Percentiles rank a stretch among this genome's conserved stretches.
Conservation (phyloP, 1,140 invertebrate species). For the Rhagoletis zephyria region DNA sequence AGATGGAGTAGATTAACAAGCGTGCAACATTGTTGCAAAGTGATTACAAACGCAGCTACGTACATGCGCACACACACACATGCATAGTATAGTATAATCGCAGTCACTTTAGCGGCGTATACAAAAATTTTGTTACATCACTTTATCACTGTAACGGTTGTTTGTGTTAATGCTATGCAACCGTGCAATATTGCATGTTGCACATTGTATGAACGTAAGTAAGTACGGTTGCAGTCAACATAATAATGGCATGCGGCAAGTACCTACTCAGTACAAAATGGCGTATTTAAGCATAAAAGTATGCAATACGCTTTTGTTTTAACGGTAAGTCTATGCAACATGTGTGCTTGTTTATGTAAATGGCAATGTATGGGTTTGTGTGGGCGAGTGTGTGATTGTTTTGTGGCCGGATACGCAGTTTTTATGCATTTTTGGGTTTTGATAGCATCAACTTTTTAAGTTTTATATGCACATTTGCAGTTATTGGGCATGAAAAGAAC, state of each 20-base stretch:
- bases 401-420: constrained; percentile 49
- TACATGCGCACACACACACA: not conserved
- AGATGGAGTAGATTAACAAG: constrained; percentile 45
- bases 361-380: no score
- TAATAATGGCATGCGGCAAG: constrained; percentile 49
- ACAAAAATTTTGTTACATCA: constrained; percentile 39
- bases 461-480: constrained; percentile 48
- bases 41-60: constrained; percentile 25
- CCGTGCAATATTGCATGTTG: constrained; percentile 43
- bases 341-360: not conserved
- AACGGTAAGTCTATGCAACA: constrained; percentile 2
- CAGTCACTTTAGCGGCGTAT: not conserved
- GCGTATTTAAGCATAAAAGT: constrained; percentile 51
- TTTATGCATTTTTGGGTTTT: constrained; percentile 49
- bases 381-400: constrained; percentile 38
- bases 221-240: not conserved
- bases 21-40: constrained; percentile 52
- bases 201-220: not conserved
- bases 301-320: constrained; percentile 52
- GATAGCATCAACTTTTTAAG: constrained; percentile 52
- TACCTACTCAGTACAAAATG: constrained; percentile 51
- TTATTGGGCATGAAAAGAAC: constrained; percentile 44
- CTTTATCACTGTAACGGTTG: constrained; percentile 19
- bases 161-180: constrained; percentile 40
- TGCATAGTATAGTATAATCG: not conserved